Evolutionary conservation across 2,888 invertebrate genomes (phyloP), one percentile per base, ranked within the genome.

Genomic region (Melitaea athalia): DNA sequence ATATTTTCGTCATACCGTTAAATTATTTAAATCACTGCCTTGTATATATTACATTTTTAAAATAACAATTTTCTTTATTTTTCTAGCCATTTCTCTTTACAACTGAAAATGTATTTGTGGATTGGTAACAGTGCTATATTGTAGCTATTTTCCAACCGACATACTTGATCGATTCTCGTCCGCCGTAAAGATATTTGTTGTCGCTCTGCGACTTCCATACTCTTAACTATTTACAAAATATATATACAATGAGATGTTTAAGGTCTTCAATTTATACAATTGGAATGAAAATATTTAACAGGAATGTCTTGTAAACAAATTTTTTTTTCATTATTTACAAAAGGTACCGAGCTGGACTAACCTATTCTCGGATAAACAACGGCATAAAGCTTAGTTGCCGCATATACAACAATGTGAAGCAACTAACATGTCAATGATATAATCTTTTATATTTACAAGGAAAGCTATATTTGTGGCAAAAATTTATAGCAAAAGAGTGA

Each of bases 201-300:
- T 85, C 91, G 92, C 91, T 91, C 87, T 85, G 91, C 92, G 89
- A 88, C 90, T 79, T 81, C 76, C 79, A 78, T 84, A 83, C 81
- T 80, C 81, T 83, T 85, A 83, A 87, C 86, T 92, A 92, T 92
- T 83, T 92, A 92, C 92, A 92, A 83, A 84, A 82, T 81, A 78
- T 92, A 92, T 92, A 85, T 91, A 92, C 92, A 92, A 81, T 83
- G 83, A 84, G 85, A 86, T 82, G 86, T 85, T 87, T 86, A 87
- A 87, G 84, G 84, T 85, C 79, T 77, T 85, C 82, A 82, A 84
- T 87, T 85, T 87, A 86, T 84, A 88, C 76, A 85, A 68, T 81
- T 86, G 89, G 87, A 90, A 90, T 89, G 85, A 83, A 88, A 86
- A 83, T 86, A 87, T 88, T 86, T 85, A 91, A 86, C 85, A 85